phyloP scores from a whole-genome alignment of 35 echinoderm and acorn worm genomes.

The Lytechinus variegatus region DNA sequence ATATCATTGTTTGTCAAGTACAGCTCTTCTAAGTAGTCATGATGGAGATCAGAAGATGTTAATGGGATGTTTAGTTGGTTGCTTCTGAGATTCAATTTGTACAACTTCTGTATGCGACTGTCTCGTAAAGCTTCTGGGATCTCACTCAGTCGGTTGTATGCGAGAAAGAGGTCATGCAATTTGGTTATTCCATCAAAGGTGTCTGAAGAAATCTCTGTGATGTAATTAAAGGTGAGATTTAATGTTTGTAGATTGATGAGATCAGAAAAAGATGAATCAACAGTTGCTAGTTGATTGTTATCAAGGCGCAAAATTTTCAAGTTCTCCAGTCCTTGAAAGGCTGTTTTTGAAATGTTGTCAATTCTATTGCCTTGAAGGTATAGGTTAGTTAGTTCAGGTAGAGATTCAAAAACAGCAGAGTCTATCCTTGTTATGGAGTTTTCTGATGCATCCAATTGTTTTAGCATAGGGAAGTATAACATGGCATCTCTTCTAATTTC shows the following conservation, averaged over 20 bases:
- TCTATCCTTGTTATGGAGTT: constrained; percentile 54
- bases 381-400: constrained; percentile 41
- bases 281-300: constrained; percentile 53
- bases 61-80: background rate
- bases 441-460: constrained; percentile 41
- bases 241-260: constrained; percentile 34
- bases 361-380: constrained; percentile 71
- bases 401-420: constrained; percentile 32
- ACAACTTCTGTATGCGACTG: constrained; percentile 6
- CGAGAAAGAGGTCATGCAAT: background rate
- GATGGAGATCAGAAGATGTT: background rate
- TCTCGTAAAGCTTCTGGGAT: background rate
- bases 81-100: background rate
- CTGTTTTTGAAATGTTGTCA: constrained; percentile 33
- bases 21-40: constrained; percentile 48
- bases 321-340: constrained; percentile 56
- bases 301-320: constrained; percentile 60
- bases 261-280: background rate
- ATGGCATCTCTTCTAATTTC: constrained; percentile 47
- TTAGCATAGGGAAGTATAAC: constrained; percentile 23
- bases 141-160: constrained; percentile 49
- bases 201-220: constrained; percentile 40
- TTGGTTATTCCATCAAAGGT: constrained; percentile 27
- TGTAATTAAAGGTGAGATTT: constrained; percentile 38
- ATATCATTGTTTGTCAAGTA: constrained; percentile 57